A percentile compares a stretch with the other conserved stretches of the same genome.
These are phyloP conservation scores for Datnioides undecimradiatus DNA, from an alignment of 2,113 vertebrate genomes.

Conservation along the genomic window DNA sequence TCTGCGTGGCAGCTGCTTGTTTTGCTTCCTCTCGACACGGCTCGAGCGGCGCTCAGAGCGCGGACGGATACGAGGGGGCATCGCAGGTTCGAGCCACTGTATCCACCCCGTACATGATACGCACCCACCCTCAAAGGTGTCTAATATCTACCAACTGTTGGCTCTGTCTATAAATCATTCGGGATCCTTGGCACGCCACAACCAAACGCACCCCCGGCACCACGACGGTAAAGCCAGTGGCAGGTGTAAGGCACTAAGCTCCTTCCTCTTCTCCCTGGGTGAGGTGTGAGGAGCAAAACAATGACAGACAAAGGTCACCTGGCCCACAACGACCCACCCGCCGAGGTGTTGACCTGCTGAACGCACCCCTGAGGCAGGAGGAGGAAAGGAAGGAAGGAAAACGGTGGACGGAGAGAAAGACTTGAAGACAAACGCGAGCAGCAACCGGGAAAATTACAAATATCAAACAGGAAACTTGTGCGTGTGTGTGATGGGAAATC, in stretches of 20 bases:
- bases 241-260: conserved; percentile 78
- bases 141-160: conserved; percentile 23
- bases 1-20: conserved; percentile 23
- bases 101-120: too few species aligned
- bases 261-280: conserved; percentile 75
- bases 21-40: conserved; percentile 14
- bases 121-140: neutral
- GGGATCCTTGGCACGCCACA: conserved; percentile 35
- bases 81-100: neutral
- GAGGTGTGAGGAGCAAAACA: conserved; percentile 81
- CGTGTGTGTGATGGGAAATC: neutral
- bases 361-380: conserved; percentile 59
- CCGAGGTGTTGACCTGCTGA: conserved; percentile 75
- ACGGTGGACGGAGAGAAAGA: neutral
- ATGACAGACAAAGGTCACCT: conserved; percentile 83
- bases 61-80: neutral
- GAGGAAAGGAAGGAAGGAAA: conserved; percentile 6
- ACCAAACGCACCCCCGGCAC: conserved; percentile 19
- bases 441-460: neutral
- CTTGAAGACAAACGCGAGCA: neutral
- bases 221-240: conserved; percentile 55
- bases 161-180: neutral
- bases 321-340: conserved; percentile 71
- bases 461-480: neutral
- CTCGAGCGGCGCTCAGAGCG: neutral